Conservation (phyloP, 2,113 vertebrate genomes). For the Gasterosteus nipponicus region DNA sequence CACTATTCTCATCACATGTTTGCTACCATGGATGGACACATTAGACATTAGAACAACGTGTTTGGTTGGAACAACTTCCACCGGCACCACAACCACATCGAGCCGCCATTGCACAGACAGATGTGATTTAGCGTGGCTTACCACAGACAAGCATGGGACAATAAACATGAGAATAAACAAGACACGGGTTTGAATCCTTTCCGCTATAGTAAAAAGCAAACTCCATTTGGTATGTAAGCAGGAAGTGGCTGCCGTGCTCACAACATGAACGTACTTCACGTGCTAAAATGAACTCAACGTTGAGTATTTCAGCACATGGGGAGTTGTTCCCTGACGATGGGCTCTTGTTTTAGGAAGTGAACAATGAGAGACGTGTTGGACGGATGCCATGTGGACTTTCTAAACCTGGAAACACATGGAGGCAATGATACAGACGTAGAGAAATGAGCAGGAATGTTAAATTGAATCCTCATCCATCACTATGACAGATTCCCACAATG, state of each 20-base stretch:
- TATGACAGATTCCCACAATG: slow-evolving; percentile 50
- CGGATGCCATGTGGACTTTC: slow-evolving; percentile 51
- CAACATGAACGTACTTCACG: slow-evolving; percentile 52
- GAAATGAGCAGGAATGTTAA: slow-evolving; percentile 55
- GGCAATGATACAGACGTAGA: slow-evolving; percentile 50
- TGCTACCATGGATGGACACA: not conserved
- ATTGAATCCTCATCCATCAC: slow-evolving; percentile 64
- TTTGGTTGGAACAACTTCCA: slow-evolving; percentile 52
- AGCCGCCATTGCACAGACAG: slow-evolving; percentile 60
- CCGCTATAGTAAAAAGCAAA: slow-evolving; percentile 42
- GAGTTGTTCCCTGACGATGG: slow-evolving; percentile 50
- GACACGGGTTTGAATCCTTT: slow-evolving; percentile 48
- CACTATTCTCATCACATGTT: not conserved
- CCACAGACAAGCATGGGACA: slow-evolving; percentile 65
- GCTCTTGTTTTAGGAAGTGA: slow-evolving; percentile 51
- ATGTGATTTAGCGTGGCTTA: slow-evolving; percentile 65
- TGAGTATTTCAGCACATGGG: slow-evolving; percentile 62
- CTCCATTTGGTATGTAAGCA: slow-evolving; percentile 19
- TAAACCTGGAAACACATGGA: slow-evolving; percentile 73
- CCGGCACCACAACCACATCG: slow-evolving; percentile 54
- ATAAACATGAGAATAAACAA: slow-evolving; percentile 56
- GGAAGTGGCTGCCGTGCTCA: slow-evolving; percentile 14
- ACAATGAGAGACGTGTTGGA: slow-evolving; percentile 57
- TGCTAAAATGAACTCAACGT: slow-evolving; percentile 52
- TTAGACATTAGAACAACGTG: slow-evolving; percentile 51